Base-by-base conservation (phyloP, 2,888 invertebrate genomes). In the Furcula furcula region DNA sequence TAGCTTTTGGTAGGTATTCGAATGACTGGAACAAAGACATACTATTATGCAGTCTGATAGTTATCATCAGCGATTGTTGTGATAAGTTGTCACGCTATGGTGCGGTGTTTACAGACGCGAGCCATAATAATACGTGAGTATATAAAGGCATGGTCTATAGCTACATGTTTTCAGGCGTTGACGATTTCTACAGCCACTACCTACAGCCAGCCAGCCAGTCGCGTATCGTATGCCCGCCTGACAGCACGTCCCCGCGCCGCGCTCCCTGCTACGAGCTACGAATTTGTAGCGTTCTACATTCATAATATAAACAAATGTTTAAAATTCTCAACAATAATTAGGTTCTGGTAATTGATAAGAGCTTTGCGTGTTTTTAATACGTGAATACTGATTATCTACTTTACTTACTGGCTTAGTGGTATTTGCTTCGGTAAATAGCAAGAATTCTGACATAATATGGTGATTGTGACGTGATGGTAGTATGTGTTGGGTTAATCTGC, bases 181-280 rank as follows among this genome's bases (percentile, higher is more conserved):
- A 44, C 51, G 55, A 36, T 57, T 64, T 33, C 27, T 37, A n/a
- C n/a, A n/a, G n/a, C n/a, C n/a, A n/a, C n/a, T n/a, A n/a, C n/a
- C n/a, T n/a, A n/a, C n/a, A n/a, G n/a, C n/a, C n/a, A n/a, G n/a
- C n/a, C n/a, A n/a, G 65, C 49, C 77, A 76, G 72, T 72, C 73
- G 69, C 61, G 65, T 62, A 57, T 58, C 66, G 76, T 42, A 65
- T 65, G 55, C 57, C 62, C 51, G 42, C 40, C 47, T 40, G 64
- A 40, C 38, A 46, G 37, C 61, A 76, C 76, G 75, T 31, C 46
- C 38, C 44, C 46, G 50, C 55, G 40, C 16, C 46, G 46, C 40
- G 61, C 51, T 54, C 53, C 37, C 36, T 31, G 55, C 72, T 72
- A 76, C 77, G 69, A 59, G 67, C 71, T 65, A 70, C 63, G 55